Evolutionary conservation across 1,140 invertebrate species (phyloP).

Genomic region (Antheraea pernyi): DNA sequence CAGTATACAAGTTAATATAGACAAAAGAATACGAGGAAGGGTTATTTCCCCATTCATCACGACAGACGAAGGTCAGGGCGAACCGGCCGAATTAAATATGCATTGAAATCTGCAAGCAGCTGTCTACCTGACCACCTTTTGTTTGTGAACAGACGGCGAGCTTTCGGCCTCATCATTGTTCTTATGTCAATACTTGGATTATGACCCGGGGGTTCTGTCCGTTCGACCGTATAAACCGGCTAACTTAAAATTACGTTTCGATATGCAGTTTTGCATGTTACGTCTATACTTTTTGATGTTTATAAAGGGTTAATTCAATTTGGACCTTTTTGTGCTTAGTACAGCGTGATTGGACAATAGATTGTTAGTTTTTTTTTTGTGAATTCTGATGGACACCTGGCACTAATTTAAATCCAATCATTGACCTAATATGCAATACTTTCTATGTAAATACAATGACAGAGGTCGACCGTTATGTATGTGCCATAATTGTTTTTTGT

Average conservation of each 20-base stretch:
- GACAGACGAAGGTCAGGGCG: constrained; percentile 19
- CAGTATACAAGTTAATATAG: not conserved
- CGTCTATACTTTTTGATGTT: too few relatives aligned
- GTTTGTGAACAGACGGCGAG: constrained; percentile 33
- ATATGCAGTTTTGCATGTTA: too few relatives aligned
- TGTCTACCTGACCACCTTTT: constrained; percentile 55
- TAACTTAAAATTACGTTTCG: too few relatives aligned
- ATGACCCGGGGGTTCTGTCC: not conserved
- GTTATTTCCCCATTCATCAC: constrained; percentile 9
- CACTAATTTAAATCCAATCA: constrained; percentile 31
- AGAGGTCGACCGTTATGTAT: too few relatives aligned
- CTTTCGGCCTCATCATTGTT: constrained; percentile 20
- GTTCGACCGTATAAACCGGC: not conserved
- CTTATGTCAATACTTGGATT: constrained; percentile 17
- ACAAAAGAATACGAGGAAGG: not conserved
- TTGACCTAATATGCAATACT: constrained; percentile 12
- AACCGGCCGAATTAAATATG: constrained; percentile 23
- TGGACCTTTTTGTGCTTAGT: too few relatives aligned
- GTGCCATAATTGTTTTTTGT: too few relatives aligned
- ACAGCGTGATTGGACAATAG: too few relatives aligned
- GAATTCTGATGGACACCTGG: constrained; percentile 33
- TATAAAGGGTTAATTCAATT: too few relatives aligned
- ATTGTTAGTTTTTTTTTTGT: constrained; percentile 14
- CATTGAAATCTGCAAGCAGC: constrained; percentile 43
- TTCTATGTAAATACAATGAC: too few relatives aligned